These are phyloP conservation scores for Lasioglossum pauxillum DNA, from an alignment of 2,888 invertebrate genomes.

Conservation along the genomic window DNA sequence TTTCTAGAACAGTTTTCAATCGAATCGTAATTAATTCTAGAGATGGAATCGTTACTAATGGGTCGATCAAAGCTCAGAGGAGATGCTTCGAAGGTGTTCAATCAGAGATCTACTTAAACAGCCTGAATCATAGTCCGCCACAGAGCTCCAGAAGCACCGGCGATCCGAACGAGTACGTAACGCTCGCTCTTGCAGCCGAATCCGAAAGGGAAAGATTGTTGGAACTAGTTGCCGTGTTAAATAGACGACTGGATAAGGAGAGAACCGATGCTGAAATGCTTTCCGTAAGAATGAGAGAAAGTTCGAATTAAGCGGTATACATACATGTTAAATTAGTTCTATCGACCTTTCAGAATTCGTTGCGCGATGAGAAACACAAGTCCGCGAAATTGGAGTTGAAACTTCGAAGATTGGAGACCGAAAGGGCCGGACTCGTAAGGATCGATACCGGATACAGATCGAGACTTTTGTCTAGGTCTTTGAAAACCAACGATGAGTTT, in stretches of 20 bases:
- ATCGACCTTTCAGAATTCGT: slow-evolving; percentile 75
- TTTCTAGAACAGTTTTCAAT: background rate
- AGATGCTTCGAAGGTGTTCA: slow-evolving; percentile 4
- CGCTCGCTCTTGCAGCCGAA: slow-evolving; percentile 87
- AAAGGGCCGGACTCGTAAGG: slow-evolving; percentile 84
- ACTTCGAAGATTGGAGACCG: slow-evolving; percentile 86
- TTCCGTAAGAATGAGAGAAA: slow-evolving; percentile 61
- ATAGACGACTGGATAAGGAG: slow-evolving; percentile 87
- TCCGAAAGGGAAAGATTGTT: slow-evolving; percentile 87
- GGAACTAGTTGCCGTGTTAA: slow-evolving; percentile 86
- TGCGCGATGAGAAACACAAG: slow-evolving; percentile 85
- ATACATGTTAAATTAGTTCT: background rate
- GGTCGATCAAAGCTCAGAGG: slow-evolving; percentile 29
- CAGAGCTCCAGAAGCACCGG: slow-evolving; percentile 52
- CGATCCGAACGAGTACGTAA: slow-evolving; percentile 77
- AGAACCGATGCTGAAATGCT: slow-evolving; percentile 79
- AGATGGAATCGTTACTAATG: slow-evolving; percentile 32
- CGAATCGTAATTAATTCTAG: slow-evolving; percentile 29
- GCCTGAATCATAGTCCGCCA: slow-evolving; percentile 37
- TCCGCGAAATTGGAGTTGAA: slow-evolving; percentile 86
- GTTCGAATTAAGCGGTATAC: background rate
- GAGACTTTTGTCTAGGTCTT: slow-evolving; percentile 74
- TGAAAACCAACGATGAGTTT: slow-evolving; percentile 81
- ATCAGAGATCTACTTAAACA: slow-evolving; percentile 24
- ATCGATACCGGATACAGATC: slow-evolving; percentile 76